Conservation (phyloP, 2,888 invertebrate species). For the Gymnocheta viridis region DNA sequence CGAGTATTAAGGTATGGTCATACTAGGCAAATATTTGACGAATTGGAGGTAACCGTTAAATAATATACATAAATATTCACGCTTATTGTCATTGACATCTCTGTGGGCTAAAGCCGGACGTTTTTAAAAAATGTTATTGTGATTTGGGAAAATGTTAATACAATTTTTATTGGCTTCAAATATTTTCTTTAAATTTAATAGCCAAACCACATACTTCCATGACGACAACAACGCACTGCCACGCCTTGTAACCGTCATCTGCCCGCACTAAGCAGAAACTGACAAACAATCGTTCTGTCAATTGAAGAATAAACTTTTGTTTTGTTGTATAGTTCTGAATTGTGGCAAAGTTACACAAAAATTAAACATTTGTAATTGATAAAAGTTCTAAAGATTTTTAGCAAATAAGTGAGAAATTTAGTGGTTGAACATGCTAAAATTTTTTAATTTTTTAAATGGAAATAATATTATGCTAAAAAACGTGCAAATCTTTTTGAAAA, state of each 20-base stretch:
- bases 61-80: no score
- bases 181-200: no score
- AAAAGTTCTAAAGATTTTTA: constrained; percentile 17
- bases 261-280: not conserved
- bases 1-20: not conserved
- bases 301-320: not conserved
- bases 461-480: no score
- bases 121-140: no score
- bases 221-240: constrained; percentile 12
- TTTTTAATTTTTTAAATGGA: not conserved
- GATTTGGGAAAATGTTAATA: no score
- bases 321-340: not conserved
- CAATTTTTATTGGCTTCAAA: no score
- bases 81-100: no score
- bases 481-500: no score
- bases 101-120: no score
- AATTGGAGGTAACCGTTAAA: no score
- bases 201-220: not conserved
- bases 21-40: not conserved
- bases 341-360: not conserved
- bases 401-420: not conserved
- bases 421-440: not conserved
- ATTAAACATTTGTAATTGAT: not conserved
- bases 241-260: constrained; percentile 7
- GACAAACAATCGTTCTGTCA: not conserved